Conservation (phyloP, 2,113 vertebrate species). For the Salvelinus alpinus region DNA sequence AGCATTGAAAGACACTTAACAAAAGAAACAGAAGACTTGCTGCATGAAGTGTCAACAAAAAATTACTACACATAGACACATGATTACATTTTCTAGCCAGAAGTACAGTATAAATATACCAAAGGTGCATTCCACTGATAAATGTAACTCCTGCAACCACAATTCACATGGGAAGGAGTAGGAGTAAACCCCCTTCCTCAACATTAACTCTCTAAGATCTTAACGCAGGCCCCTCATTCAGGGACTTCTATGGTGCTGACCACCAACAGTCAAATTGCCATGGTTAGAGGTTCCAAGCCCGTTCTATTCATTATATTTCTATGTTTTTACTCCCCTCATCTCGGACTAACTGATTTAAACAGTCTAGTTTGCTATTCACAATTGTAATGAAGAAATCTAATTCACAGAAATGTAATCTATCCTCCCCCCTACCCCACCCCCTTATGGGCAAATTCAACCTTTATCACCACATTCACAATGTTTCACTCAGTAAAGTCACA, state of each 20-base stretch:
- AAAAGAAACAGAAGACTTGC: conserved; percentile 1
- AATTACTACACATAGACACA: conserved; percentile 10
- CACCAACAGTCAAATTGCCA: conserved; percentile 28
- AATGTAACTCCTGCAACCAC: conserved; percentile 41
- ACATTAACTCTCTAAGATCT: conserved; percentile 26
- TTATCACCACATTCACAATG: conserved; percentile 4
- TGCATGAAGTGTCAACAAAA: conserved; percentile 28
- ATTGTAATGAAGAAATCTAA: no score
- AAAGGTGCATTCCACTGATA: conserved; percentile 52
- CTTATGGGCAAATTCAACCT: conserved; percentile 10
- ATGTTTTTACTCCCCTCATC: no score
- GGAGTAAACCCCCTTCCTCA: background rate
- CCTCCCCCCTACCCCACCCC: no score
- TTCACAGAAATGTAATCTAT: no score
- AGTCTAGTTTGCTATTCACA: no score
- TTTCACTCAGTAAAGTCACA: background rate
- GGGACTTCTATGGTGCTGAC: conserved; percentile 37
- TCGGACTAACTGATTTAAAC: no score
- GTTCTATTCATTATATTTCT: no score
- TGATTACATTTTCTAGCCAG: conserved; percentile 28
- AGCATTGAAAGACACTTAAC: background rate
- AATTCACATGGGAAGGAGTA: conserved; percentile 30
- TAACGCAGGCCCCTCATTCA: conserved; percentile 32
- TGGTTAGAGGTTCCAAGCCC: no score
- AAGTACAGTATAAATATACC: conserved; percentile 55